A percentile compares a stretch with the other conserved stretches of the same genome.
phyloP scores from a whole-genome alignment of 2,797 vertebrate species.

The Pteropus rufus region DNA sequence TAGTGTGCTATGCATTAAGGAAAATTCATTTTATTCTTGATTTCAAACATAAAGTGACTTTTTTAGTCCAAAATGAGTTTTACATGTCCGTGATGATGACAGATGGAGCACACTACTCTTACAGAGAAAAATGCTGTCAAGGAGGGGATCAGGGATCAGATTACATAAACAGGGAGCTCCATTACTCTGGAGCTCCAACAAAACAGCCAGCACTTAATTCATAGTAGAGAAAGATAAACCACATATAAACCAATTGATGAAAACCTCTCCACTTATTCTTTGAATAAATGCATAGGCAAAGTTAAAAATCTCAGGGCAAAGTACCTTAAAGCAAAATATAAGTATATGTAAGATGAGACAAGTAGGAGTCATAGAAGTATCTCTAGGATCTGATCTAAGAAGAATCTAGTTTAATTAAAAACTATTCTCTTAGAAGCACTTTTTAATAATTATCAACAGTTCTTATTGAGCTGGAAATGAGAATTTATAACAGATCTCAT shows the following conservation, averaged over 20 bases:
- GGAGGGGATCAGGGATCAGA: background rate
- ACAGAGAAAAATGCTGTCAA: background rate
- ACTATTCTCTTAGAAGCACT: background rate
- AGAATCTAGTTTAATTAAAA: background rate
- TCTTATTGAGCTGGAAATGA: background rate
- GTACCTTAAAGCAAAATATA: background rate
- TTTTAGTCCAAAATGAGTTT: background rate
- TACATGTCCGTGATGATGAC: background rate
- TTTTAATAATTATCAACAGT: background rate
- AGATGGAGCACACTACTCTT: background rate
- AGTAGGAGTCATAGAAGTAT: background rate
- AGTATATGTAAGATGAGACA: background rate
- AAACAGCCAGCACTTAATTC: background rate
- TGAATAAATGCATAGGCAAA: background rate
- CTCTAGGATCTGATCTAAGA: background rate
- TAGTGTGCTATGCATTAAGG: background rate
- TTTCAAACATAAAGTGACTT: background rate
- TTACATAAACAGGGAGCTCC: background rate
- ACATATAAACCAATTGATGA: background rate
- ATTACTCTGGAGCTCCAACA: too few species aligned
- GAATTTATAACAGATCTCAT: background rate
- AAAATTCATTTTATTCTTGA: background rate
- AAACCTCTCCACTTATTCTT: background rate
- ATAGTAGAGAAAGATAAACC: background rate
- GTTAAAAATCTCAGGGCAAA: background rate